Percentiles rank a stretch among this genome's conserved stretches.
These are phyloP conservation scores for Luperina nickerlii DNA, from an alignment of 2,888 invertebrate genomes.

Conservation along the genomic window DNA sequence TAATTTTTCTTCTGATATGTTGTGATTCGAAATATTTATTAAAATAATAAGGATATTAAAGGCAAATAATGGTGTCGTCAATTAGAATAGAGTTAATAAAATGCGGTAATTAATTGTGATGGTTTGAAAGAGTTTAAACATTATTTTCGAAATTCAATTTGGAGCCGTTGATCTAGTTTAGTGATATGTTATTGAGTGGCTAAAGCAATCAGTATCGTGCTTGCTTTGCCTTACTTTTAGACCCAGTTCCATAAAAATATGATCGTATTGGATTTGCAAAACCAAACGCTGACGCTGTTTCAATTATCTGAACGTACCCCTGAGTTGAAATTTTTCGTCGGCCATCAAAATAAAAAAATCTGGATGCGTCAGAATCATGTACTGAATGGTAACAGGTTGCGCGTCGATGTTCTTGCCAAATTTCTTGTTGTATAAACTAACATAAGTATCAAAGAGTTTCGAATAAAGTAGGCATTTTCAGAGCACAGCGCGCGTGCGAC, in stretches of 20 bases:
- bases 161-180: neutral
- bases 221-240: neutral
- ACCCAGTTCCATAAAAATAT: neutral
- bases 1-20: neutral
- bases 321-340: too few species aligned
- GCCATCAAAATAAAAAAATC: too few species aligned
- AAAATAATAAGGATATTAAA: neutral
- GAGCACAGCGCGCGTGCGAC: neutral
- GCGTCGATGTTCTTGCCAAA: neutral
- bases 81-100: neutral
- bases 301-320: too few species aligned
- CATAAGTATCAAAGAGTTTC: constrained; percentile 1
- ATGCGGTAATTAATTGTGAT: neutral
- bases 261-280: neutral
- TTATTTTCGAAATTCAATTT: neutral
- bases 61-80: neutral
- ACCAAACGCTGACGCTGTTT: neutral
- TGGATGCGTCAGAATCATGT: too few species aligned
- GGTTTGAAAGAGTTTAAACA: neutral
- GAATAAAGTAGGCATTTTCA: constrained; percentile 17
- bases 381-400: neutral
- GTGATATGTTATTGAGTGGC: neutral
- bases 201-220: neutral
- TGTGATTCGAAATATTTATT: neutral
- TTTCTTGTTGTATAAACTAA: neutral